These are phyloP conservation scores for Desoria tigrina DNA, from an alignment of 2,888 invertebrate genomes.

Conservation along the genomic window DNA sequence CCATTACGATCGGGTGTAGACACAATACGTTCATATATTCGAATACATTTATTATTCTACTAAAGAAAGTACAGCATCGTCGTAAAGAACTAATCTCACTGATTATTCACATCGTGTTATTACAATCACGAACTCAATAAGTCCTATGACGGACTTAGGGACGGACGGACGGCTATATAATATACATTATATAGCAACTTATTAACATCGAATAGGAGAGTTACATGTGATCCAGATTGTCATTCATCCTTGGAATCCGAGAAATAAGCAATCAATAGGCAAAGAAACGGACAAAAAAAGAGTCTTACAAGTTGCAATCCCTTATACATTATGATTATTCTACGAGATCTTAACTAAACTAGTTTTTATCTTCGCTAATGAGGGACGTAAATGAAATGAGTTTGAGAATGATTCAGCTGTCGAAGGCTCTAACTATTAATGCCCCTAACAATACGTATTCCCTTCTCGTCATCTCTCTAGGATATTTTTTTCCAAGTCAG, in stretches of 20 bases:
- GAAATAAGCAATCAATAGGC: conserved; percentile 47
- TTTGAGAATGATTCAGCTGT: conserved; percentile 33
- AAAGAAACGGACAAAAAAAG: conserved; percentile 6
- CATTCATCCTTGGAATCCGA: conserved; percentile 46
- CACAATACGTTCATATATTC: background rate
- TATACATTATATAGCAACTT: too few relatives aligned
- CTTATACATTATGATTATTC: too few relatives aligned
- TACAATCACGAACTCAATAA: too few relatives aligned
- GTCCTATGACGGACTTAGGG: too few relatives aligned
- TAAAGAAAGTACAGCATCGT: background rate
- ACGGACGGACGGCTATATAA: too few relatives aligned
- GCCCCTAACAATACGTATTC: conserved; percentile 16
- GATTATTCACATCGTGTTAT: too few relatives aligned
- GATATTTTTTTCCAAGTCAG: background rate
- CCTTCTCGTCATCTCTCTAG: background rate
- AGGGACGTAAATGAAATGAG: conserved; percentile 45
- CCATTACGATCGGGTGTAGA: background rate
- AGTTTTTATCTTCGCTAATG: conserved; percentile 47
- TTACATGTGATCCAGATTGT: conserved; percentile 23
- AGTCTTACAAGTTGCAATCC: too few relatives aligned
- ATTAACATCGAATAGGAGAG: too few relatives aligned
- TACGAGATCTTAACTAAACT: conserved; percentile 34
- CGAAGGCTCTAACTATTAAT: conserved; percentile 15
- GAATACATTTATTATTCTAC: too few relatives aligned
- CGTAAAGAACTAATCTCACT: background rate